Evolutionary conservation across 2,888 invertebrate species (phyloP).

Genomic region (Lysandra coridon): DNA sequence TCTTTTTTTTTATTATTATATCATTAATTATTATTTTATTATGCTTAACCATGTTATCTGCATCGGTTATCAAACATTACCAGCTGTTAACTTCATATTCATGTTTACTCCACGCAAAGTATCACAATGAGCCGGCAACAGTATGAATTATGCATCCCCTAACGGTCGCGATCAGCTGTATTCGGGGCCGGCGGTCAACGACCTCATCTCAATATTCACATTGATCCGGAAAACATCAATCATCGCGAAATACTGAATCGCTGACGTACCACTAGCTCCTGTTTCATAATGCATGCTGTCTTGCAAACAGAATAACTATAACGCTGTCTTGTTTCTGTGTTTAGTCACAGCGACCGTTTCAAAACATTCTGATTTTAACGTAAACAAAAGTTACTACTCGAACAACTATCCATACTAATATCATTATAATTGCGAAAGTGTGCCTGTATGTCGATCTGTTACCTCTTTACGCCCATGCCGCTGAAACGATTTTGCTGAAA

Average conservation of each 20-base stretch:
- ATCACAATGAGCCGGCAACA: constrained; percentile 19
- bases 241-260: constrained; percentile 40
- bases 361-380: background rate
- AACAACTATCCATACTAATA: too few relatives aligned
- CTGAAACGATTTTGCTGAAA: too few relatives aligned
- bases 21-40: too few relatives aligned
- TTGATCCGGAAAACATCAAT: constrained; percentile 67
- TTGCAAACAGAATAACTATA: background rate
- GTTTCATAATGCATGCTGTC: constrained; percentile 14
- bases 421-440: too few relatives aligned
- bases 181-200: constrained; percentile 54
- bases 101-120: too few relatives aligned
- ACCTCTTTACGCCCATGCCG: too few relatives aligned
- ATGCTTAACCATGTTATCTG: too few relatives aligned
- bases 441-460: too few relatives aligned
- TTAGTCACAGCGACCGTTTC: background rate
- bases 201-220: constrained; percentile 70
- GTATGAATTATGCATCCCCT: constrained; percentile 33
- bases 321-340: too few relatives aligned
- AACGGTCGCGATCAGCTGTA: constrained; percentile 65
- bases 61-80: background rate
- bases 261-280: constrained; percentile 10
- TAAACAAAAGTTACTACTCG: background rate
- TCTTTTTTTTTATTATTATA: too few relatives aligned
- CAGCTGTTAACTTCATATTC: background rate